Evolutionary conservation across 2,888 invertebrate genomes (phyloP), one percentile per base, ranked within the genome.

Genomic region (Cerastoderma edule): DNA sequence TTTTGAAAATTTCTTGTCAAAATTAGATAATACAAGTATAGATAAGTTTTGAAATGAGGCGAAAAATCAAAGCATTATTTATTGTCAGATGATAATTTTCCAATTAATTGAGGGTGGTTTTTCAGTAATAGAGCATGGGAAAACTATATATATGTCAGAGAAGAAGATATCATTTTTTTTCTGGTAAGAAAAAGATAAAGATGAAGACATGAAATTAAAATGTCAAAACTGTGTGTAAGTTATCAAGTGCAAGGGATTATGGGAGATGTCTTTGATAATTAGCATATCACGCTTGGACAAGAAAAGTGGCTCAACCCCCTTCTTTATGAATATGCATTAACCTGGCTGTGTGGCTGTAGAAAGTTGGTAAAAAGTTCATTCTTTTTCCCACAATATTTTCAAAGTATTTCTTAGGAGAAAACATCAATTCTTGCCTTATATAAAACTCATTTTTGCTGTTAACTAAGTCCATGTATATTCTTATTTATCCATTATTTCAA

Each of bases 1-100:
- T 74, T 71, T 73, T 73, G 65, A 71, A 64, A 78, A 75, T 68
- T 75, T 75, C 69, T 69, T 79, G 79, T 79, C 79, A 79, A 69
- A 79, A 75, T 79, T 72, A 75, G 53, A 75, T 68, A 72, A 72
- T 72, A 72, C 57, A 69, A 75, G 53, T 39, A 33, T 60, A 72
- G 79, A 79, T 79, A 79, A 75, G 75, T 30, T 35, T 30, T 65
- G 56, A 67, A 79, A 79, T 75, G 79, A 72, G 72, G 66, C 79
- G 64, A 56, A 64, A 66, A 79, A 79, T 79, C 79, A 72, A 70
- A 54, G 67, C 71, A 35, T 53, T 66, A 44, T 64, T 72, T 72
- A 65, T 39, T 79, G 79, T 75, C 72, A 67, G 66, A 33, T 56
- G 60, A 65, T 66, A 72, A 75, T 79, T 72, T 60, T 60, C 63